A percentile compares a stretch with the other conserved stretches of the same genome.
phyloP scores from a whole-genome alignment of 2,888 invertebrate genomes.

The Leptinotarsa rubiginosa region DNA sequence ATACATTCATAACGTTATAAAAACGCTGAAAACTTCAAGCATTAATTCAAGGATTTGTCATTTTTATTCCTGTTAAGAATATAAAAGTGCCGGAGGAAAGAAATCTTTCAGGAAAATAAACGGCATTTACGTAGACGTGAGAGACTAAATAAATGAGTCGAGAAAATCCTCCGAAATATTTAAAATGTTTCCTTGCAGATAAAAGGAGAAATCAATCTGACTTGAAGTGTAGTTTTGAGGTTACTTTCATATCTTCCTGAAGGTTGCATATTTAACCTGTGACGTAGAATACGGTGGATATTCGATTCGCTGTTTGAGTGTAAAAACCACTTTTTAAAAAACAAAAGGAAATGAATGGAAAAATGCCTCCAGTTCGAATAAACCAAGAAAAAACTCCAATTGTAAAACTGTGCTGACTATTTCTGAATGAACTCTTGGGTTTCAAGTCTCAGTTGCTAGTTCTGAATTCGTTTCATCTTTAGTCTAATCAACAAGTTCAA shows the following conservation, averaged over 20 bases:
- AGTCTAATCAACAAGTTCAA: too few species aligned
- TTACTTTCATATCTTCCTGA: not conserved
- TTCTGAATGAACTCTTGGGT: too few species aligned
- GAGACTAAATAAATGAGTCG: constrained; percentile 29
- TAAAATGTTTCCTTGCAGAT: not conserved
- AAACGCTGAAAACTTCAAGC: constrained; percentile 39
- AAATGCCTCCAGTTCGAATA: too few species aligned
- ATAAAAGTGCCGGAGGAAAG: constrained; percentile 30
- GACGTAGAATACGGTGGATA: not conserved
- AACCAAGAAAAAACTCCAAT: too few species aligned
- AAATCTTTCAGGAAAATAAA: constrained; percentile 21
- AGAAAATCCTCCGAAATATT: constrained; percentile 11
- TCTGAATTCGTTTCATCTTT: too few species aligned
- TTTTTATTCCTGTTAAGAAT: constrained; percentile 43
- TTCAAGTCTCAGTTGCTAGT: too few species aligned
- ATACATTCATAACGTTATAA: constrained; percentile 40
- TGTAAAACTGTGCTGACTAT: too few species aligned
- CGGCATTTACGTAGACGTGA: constrained; percentile 20
- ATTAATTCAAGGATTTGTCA: constrained; percentile 47
- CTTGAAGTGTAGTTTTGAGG: not conserved
- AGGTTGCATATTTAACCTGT: not conserved
- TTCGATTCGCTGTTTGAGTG: too few species aligned
- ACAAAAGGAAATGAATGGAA: too few species aligned
- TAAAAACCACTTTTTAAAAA: too few species aligned
- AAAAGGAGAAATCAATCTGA: not conserved